Evolutionary conservation across 1,140 invertebrate genomes (phyloP), one percentile per base, ranked within the genome.

Genomic region (Conus ventricosus): DNA sequence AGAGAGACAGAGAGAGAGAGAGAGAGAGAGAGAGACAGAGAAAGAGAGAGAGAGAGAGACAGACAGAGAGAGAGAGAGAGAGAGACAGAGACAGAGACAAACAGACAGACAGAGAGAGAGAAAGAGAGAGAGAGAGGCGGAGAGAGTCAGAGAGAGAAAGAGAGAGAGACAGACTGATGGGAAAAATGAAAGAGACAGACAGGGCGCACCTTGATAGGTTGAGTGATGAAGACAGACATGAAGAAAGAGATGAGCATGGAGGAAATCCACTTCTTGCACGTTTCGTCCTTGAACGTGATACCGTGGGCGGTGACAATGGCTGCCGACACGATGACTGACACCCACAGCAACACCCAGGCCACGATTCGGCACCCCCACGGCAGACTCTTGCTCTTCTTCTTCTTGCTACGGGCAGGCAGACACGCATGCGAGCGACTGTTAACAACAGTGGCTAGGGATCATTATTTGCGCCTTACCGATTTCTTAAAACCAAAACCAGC

Each of bases 261-360:
- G 1, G 96, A 96, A 8, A 96, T 95, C 96, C 96, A 96, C 92
- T 96, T 96, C 81, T 95, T 95, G 76, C 95, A 95, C 88, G 96
- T 96, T 27, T 95, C 94, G 87, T 96, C 96, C 60, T 96, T 95
- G 93, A 96, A 96, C 89, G 92, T 93, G 82, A 96, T 95, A 27
- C 96, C 96, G 90, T 96, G 96, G 63, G 96, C 95, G 91, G 95
- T 96, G 11, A 96, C 94, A 92, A 96, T 96, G 88, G 96, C 95
- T 0, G 95, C 92, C 0, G 95, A 95, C 0, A 95, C 94, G 25
- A 94, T 87, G 39, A 96, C 96, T 0, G 94, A 92, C 10, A 95
- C 25, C 84, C 95, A 91, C 11, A 95, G 93, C 17, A 96, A 78
- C 13, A 95, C 89, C 96, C 96, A 96, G 17, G 94, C 96, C 67